These are phyloP conservation scores for Stenotaenia linearis DNA, from an alignment of 2,888 invertebrate genomes.

Conservation along the genomic window DNA sequence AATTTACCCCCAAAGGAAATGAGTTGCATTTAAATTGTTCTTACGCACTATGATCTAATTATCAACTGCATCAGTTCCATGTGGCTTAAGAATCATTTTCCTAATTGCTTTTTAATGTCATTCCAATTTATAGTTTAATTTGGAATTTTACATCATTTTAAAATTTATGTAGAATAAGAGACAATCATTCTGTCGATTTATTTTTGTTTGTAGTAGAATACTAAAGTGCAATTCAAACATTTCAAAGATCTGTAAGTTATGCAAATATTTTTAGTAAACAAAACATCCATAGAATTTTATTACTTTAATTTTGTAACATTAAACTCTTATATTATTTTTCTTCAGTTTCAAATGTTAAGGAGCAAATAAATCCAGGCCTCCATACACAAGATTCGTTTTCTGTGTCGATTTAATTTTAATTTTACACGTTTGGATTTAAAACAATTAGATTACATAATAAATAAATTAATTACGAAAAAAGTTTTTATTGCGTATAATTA, in stretches of 20 bases:
- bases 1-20: background rate
- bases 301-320: background rate
- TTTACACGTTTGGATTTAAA: background rate
- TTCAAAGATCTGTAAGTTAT: background rate
- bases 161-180: background rate
- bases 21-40: background rate
- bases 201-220: background rate
- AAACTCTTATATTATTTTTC: background rate
- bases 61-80: background rate
- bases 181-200: background rate
- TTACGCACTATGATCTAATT: background rate
- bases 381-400: no score
- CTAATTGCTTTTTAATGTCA: constrained; percentile 2
- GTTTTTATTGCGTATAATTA: no score
- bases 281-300: constrained; percentile 6
- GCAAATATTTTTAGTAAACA: background rate
- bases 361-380: background rate
- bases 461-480: background rate
- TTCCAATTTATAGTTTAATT: background rate
- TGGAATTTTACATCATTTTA: background rate
- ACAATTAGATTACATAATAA: background rate
- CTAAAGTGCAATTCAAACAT: constrained; percentile 6
- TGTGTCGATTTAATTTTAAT: background rate
- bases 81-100: constrained; percentile 12
- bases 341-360: background rate